Conservation (phyloP, 2,797 vertebrate species). For the Enteromius thamalakanensis region DNA sequence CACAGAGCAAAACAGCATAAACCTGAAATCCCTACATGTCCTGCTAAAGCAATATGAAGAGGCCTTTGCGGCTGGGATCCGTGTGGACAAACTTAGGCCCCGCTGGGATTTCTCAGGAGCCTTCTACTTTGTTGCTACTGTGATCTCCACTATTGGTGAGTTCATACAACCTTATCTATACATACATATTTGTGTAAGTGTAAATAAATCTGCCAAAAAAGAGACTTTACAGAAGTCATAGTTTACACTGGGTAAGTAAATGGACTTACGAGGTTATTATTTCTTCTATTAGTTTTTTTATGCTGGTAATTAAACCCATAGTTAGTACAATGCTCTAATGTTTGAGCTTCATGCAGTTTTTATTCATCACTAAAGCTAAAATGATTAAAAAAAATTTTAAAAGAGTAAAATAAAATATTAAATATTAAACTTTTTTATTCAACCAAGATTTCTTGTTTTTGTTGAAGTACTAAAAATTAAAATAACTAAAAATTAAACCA, state of each 20-base stretch:
- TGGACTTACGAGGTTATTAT: neutral
- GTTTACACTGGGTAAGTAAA: neutral
- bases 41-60: constrained; percentile 81
- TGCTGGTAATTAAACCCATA: neutral
- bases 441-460: neutral
- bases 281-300: neutral
- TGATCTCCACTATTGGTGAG: constrained; percentile 83
- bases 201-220: neutral
- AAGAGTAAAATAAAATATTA: neutral
- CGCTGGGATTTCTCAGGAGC: constrained; percentile 84
- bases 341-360: too few species aligned
- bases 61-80: constrained; percentile 77
- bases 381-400: neutral
- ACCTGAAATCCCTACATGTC: constrained; percentile 69
- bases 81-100: constrained; percentile 75
- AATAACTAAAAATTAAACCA: neutral
- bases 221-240: neutral
- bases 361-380: neutral
- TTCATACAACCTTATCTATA: neutral
- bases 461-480: neutral
- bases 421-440: neutral
- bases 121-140: constrained; percentile 84
- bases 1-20: constrained; percentile 73
- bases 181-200: neutral
- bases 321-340: neutral